These are phyloP conservation scores for Halcyon chelicuti DNA, from an alignment of 2,797 vertebrate species.

Conservation along the genomic window DNA sequence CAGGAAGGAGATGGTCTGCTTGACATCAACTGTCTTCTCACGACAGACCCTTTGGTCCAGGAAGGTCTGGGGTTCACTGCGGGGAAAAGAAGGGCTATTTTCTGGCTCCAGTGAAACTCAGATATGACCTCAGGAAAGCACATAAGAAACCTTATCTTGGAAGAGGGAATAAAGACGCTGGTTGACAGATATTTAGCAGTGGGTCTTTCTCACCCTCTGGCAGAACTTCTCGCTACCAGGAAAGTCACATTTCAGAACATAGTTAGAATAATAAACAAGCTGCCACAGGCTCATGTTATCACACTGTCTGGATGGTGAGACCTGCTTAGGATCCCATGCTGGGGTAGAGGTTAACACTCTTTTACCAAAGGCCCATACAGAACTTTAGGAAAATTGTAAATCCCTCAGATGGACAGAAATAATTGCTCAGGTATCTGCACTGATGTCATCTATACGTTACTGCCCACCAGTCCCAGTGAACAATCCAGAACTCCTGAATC, in stretches of 20 bases:
- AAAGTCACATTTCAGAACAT: neutral
- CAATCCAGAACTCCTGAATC: neutral
- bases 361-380: neutral
- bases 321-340: neutral
- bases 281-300: neutral
- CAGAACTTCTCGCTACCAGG: neutral
- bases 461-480: neutral
- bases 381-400: neutral
- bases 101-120: neutral
- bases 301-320: neutral
- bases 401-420: neutral
- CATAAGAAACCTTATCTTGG: neutral
- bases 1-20: neutral
- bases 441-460: neutral
- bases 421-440: neutral
- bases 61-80: neutral
- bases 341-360: neutral
- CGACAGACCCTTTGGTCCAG: neutral
- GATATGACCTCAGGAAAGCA: neutral
- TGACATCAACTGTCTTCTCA: neutral
- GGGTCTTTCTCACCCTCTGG: neutral
- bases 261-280: neutral
- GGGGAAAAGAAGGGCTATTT: neutral
- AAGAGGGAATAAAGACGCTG: neutral
- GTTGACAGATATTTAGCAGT: neutral